These are phyloP conservation scores for Pungitius pungitius DNA, from an alignment of 2,113 vertebrate genomes.

Conservation along the genomic window DNA sequence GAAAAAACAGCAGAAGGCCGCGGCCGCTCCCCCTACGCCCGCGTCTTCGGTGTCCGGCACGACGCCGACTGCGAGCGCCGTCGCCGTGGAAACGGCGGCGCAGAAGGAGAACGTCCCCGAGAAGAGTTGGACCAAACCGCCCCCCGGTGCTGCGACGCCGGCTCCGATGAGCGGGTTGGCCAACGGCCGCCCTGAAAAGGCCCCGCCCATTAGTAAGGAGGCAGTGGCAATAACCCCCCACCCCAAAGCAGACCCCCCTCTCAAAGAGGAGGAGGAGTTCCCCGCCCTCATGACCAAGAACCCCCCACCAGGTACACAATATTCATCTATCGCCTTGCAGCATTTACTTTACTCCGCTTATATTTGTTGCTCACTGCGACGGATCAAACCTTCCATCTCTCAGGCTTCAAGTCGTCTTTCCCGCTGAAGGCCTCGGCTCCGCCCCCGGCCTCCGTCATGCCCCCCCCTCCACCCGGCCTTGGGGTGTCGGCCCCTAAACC, in stretches of 20 bases:
- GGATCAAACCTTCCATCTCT: constrained; percentile 17
- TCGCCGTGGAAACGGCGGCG: neutral
- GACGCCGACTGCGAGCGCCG: neutral
- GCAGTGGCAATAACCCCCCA: constrained; percentile 78
- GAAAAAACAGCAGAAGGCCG: constrained; percentile 83
- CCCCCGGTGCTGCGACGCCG: neutral
- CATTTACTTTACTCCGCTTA: neutral
- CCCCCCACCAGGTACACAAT: constrained; percentile 89
- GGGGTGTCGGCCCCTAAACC: constrained; percentile 86
- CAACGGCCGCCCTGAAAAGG: constrained; percentile 85
- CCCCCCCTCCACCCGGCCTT: constrained; percentile 84
- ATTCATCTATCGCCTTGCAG: neutral
- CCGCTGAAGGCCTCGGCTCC: constrained; percentile 81
- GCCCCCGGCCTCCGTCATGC: constrained; percentile 33
- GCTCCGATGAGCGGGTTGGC: constrained; percentile 66
- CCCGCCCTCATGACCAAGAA: constrained; percentile 89
- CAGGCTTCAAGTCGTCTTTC: constrained; percentile 91
- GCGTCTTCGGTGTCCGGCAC: neutral
- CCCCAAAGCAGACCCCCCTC: constrained; percentile 66
- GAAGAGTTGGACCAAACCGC: constrained; percentile 70
- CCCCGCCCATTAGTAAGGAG: constrained; percentile 62
- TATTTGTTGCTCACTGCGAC: neutral
- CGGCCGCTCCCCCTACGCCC: neutral
- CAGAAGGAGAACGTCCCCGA: constrained; percentile 81
- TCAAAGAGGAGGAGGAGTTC: constrained; percentile 89